These are phyloP conservation scores for Bothrops alternatus DNA, from an alignment of 2,797 vertebrate species.

Conservation along the genomic window DNA sequence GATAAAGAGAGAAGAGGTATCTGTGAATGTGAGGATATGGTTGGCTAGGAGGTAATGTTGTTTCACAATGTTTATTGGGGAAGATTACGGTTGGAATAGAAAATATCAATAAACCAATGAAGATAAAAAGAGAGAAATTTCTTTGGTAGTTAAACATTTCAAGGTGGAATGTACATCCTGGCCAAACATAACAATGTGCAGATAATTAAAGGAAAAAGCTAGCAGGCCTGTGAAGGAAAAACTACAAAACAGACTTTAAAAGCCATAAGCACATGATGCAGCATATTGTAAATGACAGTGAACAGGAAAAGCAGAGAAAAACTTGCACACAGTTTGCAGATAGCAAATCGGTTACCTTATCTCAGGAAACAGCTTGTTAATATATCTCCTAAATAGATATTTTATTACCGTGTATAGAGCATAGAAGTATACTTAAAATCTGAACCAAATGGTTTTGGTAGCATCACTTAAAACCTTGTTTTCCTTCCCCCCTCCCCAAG, in stretches of 20 bases:
- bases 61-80: conserved; percentile 20
- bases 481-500: not conserved
- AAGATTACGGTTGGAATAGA: conserved; percentile 42
- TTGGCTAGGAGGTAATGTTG: conserved; percentile 27
- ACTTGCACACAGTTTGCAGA: conserved; percentile 18
- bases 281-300: conserved; percentile 42
- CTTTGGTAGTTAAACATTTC: conserved; percentile 61
- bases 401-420: not conserved
- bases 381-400: conserved; percentile 6
- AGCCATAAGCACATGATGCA: conserved; percentile 50
- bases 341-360: conserved; percentile 22
- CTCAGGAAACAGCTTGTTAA: conserved; percentile 30
- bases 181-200: conserved; percentile 67
- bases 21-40: conserved; percentile 68
- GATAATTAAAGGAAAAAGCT: conserved; percentile 68
- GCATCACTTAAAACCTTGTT: not conserved
- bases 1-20: conserved; percentile 65
- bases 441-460: conserved; percentile 2
- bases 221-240: conserved; percentile 56
- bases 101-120: conserved; percentile 52
- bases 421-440: not conserved
- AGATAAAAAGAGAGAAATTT: conserved; percentile 61
- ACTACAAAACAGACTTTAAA: conserved; percentile 48
- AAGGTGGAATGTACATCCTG: conserved; percentile 45
- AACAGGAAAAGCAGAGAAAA: conserved; percentile 60